Evolutionary conservation across 2,113 vertebrate genomes (phyloP).

Genomic region (Strix aluco): DNA sequence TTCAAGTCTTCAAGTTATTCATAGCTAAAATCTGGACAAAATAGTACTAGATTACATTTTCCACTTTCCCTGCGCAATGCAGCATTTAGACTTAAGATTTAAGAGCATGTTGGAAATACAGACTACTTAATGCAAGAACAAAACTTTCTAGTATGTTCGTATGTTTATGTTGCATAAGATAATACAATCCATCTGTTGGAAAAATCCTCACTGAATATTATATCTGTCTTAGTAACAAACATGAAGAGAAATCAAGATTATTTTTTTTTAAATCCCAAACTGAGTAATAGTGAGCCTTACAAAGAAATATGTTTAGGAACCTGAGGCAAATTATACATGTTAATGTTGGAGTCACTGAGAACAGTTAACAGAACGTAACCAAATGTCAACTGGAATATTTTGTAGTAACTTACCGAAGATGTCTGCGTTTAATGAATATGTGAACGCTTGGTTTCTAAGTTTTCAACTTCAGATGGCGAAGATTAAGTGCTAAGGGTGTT

Average conservation of each 20-base stretch:
- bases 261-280: not conserved
- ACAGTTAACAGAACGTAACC: conserved; percentile 5
- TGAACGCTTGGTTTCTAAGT: not conserved
- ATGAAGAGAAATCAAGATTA: not conserved
- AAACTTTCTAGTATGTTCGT: not conserved
- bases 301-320: not conserved
- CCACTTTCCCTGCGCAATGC: not conserved
- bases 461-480: conserved; percentile 34
- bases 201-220: conserved; percentile 25
- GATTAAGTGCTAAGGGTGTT: conserved; percentile 48
- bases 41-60: not conserved
- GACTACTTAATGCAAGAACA: conserved; percentile 1
- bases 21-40: not conserved
- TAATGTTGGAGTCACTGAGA: not conserved
- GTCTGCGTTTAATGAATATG: conserved; percentile 27
- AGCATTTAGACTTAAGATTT: not conserved
- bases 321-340: not conserved
- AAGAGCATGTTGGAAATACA: not conserved
- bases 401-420: not conserved
- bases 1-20: not conserved
- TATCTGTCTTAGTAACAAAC: not conserved
- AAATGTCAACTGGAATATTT: conserved; percentile 21
- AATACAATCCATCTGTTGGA: conserved; percentile 21
- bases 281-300: conserved; percentile 1
- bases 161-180: not conserved